Percentiles rank a stretch among this genome's conserved stretches.
Evolutionary conservation across 1,140 invertebrate species (phyloP).

Genomic region (Orchesella cincta): DNA sequence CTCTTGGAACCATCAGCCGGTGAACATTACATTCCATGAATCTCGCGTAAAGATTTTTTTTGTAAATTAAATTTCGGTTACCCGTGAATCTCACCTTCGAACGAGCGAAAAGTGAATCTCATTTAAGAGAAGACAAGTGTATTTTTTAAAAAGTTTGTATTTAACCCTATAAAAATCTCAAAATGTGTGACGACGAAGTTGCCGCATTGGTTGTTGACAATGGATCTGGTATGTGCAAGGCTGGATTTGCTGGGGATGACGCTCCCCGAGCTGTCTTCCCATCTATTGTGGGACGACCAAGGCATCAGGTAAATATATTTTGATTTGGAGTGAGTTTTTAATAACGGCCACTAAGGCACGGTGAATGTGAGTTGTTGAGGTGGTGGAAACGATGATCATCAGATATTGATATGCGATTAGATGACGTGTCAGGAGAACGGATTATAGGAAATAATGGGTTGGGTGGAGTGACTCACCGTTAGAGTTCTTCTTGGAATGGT

Average conservation of each 20-base stretch:
- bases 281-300: constrained; percentile 87
- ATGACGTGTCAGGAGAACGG: not conserved
- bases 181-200: constrained; percentile 68
- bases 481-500: not conserved
- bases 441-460: not conserved
- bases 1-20: constrained; percentile 26
- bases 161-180: constrained; percentile 34
- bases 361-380: not conserved
- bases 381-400: not conserved
- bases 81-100: constrained; percentile 3
- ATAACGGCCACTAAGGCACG: not conserved
- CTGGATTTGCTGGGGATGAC: constrained; percentile 68
- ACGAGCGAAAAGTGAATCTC: constrained; percentile 22
- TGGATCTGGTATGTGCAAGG: constrained; percentile 69
- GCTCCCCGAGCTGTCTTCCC: constrained; percentile 87
- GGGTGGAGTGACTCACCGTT: not conserved
- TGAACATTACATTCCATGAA: constrained; percentile 4
- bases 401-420: too few species aligned
- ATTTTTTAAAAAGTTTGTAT: not conserved
- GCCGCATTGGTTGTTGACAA: constrained; percentile 67
- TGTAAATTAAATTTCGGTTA: not conserved
- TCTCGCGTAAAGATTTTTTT: not conserved
- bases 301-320: constrained; percentile 65
- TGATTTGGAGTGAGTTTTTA: not conserved
- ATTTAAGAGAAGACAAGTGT: not conserved